phyloP scores from a whole-genome alignment of 2,113 vertebrate genomes.

The Labrus mixtus region DNA sequence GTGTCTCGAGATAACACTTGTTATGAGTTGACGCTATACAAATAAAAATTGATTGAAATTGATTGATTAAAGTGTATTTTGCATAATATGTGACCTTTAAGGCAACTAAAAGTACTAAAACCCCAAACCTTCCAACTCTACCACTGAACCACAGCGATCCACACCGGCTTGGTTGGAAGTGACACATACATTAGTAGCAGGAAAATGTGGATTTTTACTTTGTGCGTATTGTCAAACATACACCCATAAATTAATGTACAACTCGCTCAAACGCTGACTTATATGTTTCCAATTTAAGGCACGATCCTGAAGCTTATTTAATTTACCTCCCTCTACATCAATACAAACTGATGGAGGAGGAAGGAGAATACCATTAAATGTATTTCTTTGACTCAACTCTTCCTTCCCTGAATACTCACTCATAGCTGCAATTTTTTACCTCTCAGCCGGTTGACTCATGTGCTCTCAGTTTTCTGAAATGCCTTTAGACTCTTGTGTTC shows the following conservation, averaged over 20 bases:
- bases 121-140: too few relatives aligned
- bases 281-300: constrained; percentile 34
- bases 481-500: background rate
- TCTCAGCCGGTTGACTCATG: background rate
- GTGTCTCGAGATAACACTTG: too few relatives aligned
- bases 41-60: too few relatives aligned
- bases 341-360: constrained; percentile 24
- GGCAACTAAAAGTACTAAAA: too few relatives aligned
- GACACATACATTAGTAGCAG: background rate
- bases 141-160: too few relatives aligned
- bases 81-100: too few relatives aligned
- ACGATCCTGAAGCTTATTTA: constrained; percentile 26
- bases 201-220: background rate
- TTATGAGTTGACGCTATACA: too few relatives aligned
- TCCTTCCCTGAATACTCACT: constrained; percentile 11
- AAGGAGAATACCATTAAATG: constrained; percentile 25
- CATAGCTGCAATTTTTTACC: constrained; percentile 23
- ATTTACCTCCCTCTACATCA: constrained; percentile 13
- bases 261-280: constrained; percentile 15
- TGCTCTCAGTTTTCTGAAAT: background rate
- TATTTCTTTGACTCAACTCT: background rate
- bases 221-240: background rate
- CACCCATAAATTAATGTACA: constrained; percentile 5
- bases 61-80: too few relatives aligned
- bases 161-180: too few relatives aligned